A percentile compares a stretch with the other conserved stretches of the same genome.
phyloP scores from a whole-genome alignment of 92 coral and sea anemone genomes.

The Hydrozoanthus gracilis region DNA sequence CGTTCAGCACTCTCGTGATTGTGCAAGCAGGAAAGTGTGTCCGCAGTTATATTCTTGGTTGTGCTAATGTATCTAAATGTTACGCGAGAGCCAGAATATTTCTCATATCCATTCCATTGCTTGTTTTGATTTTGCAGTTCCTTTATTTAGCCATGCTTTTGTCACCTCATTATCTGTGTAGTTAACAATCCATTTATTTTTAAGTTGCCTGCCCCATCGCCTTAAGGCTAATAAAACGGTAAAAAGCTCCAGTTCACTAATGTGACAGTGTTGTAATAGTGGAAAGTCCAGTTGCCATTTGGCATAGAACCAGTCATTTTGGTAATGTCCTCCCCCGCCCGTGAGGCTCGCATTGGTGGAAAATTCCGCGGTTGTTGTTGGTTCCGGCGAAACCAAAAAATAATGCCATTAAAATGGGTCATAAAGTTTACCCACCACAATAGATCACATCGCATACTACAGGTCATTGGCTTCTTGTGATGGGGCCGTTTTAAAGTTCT shows the following conservation, averaged over 20 bases:
- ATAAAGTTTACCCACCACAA: not conserved
- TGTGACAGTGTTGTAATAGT: not conserved
- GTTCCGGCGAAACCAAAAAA: not conserved
- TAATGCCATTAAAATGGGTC: slow-evolving; percentile 4
- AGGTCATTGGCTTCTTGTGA: not conserved
- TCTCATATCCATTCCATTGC: slow-evolving; percentile 53
- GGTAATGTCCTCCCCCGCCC: slow-evolving; percentile 46
- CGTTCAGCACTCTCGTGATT: slow-evolving; percentile 6
- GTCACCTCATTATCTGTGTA: slow-evolving; percentile 53
- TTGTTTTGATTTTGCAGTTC: slow-evolving; percentile 19
- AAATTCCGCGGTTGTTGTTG: slow-evolving; percentile 38
- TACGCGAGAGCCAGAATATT: slow-evolving; percentile 53
- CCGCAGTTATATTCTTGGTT: slow-evolving; percentile 41
- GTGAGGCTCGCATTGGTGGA: slow-evolving; percentile 47
- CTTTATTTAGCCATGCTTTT: slow-evolving; percentile 45
- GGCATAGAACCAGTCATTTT: slow-evolving; percentile 48
- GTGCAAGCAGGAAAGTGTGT: slow-evolving; percentile 53
- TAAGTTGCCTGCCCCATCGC: slow-evolving; percentile 45
- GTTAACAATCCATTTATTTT: slow-evolving; percentile 39
- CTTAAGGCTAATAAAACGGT: slow-evolving; percentile 43
- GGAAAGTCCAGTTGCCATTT: slow-evolving; percentile 44
- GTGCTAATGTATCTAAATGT: slow-evolving; percentile 38
- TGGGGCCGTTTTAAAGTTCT: not conserved
- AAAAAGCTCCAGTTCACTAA: slow-evolving; percentile 48
- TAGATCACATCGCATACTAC: not conserved